Evolutionary conservation across 1,140 invertebrate species (phyloP).

Genomic region (Drosophila funebris): DNA sequence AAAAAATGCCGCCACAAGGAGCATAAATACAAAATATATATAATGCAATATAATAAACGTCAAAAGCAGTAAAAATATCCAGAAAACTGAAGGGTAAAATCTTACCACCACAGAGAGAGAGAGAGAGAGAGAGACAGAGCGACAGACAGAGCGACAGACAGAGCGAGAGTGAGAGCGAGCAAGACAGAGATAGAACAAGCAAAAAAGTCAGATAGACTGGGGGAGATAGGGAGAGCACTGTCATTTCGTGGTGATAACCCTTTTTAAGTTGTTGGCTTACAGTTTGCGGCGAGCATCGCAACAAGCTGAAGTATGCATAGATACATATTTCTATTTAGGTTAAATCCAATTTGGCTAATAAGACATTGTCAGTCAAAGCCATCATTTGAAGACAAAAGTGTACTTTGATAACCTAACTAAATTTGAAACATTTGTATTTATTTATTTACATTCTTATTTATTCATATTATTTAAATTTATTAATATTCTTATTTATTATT

Average conservation of each 20-base stretch:
- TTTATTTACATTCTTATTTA: neutral
- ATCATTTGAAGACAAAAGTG: neutral
- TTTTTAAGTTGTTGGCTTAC: slow-evolving; percentile 57
- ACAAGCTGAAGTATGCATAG: slow-evolving; percentile 38
- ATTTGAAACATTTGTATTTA: neutral
- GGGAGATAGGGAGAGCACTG: slow-evolving; percentile 25
- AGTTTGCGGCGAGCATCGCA: neutral
- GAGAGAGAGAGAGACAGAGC: no score
- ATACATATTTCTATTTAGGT: slow-evolving; percentile 27
- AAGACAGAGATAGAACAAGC: neutral
- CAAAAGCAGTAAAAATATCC: slow-evolving; percentile 54
- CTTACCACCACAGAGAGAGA: neutral
- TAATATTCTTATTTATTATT: no score
- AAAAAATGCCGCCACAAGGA: slow-evolving; percentile 53
- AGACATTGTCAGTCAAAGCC: slow-evolving; percentile 60
- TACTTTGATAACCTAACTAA: neutral
- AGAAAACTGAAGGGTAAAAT: slow-evolving; percentile 10
- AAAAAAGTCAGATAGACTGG: neutral
- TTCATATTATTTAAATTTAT: neutral
- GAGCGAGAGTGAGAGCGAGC: no score
- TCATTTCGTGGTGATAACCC: slow-evolving; percentile 64
- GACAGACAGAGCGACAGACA: no score
- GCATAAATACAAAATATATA: slow-evolving; percentile 73
- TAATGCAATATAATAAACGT: slow-evolving; percentile 81
- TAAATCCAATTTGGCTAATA: slow-evolving; percentile 73